phyloP scores from a whole-genome alignment of 2,113 vertebrate genomes.

The Raphicerus campestris region DNA sequence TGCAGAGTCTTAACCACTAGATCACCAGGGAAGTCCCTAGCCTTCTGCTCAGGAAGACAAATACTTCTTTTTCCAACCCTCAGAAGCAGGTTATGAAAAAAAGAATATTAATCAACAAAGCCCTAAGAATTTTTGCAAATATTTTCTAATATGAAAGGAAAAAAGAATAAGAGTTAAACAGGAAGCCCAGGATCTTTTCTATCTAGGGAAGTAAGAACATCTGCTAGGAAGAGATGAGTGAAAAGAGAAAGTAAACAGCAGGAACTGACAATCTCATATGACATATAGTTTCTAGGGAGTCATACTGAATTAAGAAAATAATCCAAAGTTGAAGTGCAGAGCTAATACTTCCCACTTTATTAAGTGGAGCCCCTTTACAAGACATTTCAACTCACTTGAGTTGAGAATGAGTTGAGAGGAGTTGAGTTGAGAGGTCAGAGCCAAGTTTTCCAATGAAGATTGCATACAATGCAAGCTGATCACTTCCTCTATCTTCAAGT shows the following conservation, averaged over 20 bases:
- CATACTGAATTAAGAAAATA: background rate
- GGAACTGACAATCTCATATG: background rate
- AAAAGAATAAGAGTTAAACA: background rate
- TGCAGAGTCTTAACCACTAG: background rate
- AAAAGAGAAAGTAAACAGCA: background rate
- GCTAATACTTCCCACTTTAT: background rate
- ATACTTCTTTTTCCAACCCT: background rate
- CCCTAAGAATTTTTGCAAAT: slow-evolving; percentile 5
- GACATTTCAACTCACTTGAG: background rate
- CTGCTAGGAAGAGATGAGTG: background rate
- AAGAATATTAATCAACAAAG: background rate
- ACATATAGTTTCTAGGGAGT: background rate
- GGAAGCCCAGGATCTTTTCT: background rate
- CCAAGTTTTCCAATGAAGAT: background rate
- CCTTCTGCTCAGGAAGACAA: background rate
- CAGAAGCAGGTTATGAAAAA: background rate
- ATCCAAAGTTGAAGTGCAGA: background rate
- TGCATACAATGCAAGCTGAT: background rate
- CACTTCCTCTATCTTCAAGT: background rate
- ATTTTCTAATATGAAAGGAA: background rate
- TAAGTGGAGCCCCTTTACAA: background rate
- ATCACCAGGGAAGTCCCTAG: background rate
- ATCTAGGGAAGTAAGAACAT: background rate
- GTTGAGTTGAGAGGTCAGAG: background rate
- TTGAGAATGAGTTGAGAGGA: no score